Evolutionary conservation across 2,888 invertebrate genomes (phyloP).

Genomic region (Tenthredo mesomela): DNA sequence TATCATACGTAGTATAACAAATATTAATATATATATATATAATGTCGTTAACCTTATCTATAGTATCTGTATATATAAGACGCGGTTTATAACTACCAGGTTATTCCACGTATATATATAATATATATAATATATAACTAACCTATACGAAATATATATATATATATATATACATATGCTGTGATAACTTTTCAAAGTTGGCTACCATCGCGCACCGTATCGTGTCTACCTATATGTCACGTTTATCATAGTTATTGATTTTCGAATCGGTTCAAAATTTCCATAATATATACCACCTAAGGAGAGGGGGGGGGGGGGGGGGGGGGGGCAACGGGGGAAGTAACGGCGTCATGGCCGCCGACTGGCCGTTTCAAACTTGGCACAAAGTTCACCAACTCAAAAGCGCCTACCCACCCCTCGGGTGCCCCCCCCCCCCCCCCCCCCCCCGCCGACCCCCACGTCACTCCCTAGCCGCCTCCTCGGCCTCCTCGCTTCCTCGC

Average conservation of each 20-base stretch:
- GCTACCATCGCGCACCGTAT: neutral
- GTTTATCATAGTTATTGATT: conserved; percentile 71
- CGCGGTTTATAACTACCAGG: neutral
- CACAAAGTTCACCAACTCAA: conserved; percentile 74
- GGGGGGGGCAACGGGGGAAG: conserved; percentile 7
- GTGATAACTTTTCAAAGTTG: conserved; percentile 23
- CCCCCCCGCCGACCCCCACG: conserved; percentile 14
- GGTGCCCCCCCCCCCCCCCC: neutral
- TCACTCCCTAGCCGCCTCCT: neutral
- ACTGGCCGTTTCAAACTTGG: conserved; percentile 73
- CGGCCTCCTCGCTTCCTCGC: conserved; percentile 16
- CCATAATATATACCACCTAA: conserved; percentile 71
- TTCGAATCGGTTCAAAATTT: conserved; percentile 78
- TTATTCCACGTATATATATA: neutral
- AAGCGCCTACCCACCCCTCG: conserved; percentile 56
- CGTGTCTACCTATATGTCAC: conserved; percentile 9
- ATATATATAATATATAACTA: too few relatives aligned
- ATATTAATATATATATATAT: neutral
- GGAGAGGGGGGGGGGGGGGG: neutral
- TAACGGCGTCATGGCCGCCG: conserved; percentile 59
- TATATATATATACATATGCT: neutral
- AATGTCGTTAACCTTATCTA: neutral
- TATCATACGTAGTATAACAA: neutral
- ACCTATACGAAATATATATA: neutral
- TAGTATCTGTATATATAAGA: neutral